Base-by-base conservation (phyloP, 2,888 invertebrate species). In the Protonemura montana region DNA sequence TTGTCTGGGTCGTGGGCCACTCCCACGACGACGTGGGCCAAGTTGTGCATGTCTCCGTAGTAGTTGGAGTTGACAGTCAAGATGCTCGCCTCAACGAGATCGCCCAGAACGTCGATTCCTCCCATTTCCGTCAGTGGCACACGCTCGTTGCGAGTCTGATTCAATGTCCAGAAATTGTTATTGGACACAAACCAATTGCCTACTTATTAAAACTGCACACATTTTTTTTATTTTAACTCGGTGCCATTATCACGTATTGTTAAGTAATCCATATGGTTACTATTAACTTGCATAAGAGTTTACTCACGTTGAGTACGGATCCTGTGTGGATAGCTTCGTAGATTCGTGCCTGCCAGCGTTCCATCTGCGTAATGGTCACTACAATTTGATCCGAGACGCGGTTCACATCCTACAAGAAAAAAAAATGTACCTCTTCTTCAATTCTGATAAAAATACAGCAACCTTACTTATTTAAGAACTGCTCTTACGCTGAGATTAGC, bases 1-100 rank as follows among this genome's bases (percentile, higher is more conserved):
- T 95, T 94, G 90, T 96, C 96, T 0, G 97, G 97, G 91, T 97
- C 97, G 90, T 97, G 97, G 0, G 94, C 92, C 90, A 94, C 95
- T 0, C 96, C 94, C 87, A 97, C 94, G 90, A 96, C 93, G 3
- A 96, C 94, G 90, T 97, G 97, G 0, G 96, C 96, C 92, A 95
- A 93, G 91, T 97, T 97, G 91, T 97, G 97, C 76, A 97, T 89
- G 91, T 96, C 95, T 0, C 97, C 97, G 90, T 96, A 97, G 90
- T 95, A 93, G 59, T 92, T 91, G 0, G 93, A 92, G 91, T 97
- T 96, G 7, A 94, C 93, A 82, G 95, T 95, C 82, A 96, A 90
- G 87, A 94, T 93, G 35, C 94, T 94, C 0, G 96, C 93, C 91
- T 97, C 97, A 90, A 97, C 92, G 89, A 97, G 93, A 90, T 97